Evolutionary conservation across 1,140 invertebrate species (phyloP).

Genomic region (Hyles vespertilio): DNA sequence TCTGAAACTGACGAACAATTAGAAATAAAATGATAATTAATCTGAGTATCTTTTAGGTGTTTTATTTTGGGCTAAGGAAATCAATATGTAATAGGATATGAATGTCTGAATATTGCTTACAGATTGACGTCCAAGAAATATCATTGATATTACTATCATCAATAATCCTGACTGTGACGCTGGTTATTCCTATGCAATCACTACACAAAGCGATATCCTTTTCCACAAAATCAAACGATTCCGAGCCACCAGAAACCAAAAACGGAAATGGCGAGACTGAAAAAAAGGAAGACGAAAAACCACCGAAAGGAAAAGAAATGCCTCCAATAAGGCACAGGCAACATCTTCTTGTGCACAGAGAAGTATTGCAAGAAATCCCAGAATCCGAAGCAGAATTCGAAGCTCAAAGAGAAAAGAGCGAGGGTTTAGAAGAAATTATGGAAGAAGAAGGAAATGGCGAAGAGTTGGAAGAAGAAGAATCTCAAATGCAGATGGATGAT

Average conservation of each 20-base stretch:
- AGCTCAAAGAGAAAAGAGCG: constrained; percentile 47
- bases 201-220: constrained; percentile 76
- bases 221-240: constrained; percentile 22
- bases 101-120: constrained; percentile 19
- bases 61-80: no score
- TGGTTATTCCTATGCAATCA: constrained; percentile 83
- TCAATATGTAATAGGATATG: no score
- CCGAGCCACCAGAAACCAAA: constrained; percentile 20
- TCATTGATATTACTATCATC: constrained; percentile 72
- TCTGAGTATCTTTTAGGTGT: constrained; percentile 7
- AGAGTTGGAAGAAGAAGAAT: constrained; percentile 27
- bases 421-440: constrained; percentile 63
- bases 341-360: constrained; percentile 57
- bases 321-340: constrained; percentile 33
- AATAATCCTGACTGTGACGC: constrained; percentile 78
- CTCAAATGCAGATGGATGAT: constrained; percentile 33
- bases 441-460: constrained; percentile 68
- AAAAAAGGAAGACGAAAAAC: constrained; percentile 17
- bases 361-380: constrained; percentile 63
- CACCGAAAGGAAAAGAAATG: constrained; percentile 23
- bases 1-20: no score
- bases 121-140: constrained; percentile 67
- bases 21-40: no score
- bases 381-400: constrained; percentile 66
- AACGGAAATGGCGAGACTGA: constrained; percentile 16